Conservation (phyloP, 2,888 invertebrate genomes). For the Callyntrura sp. region DNA sequence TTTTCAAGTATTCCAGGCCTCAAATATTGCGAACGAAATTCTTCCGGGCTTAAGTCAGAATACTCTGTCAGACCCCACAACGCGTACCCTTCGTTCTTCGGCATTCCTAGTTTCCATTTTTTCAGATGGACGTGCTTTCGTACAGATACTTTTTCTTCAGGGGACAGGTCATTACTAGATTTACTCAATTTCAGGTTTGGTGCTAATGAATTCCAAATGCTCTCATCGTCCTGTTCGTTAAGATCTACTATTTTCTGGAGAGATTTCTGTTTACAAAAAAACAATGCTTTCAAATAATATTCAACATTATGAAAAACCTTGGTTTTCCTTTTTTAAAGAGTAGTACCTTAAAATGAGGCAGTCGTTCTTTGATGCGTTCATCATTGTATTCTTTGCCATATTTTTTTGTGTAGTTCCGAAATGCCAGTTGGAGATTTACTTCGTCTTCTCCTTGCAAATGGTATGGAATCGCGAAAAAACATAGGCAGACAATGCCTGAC, state of each 20-base stretch:
- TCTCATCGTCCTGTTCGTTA: constrained; percentile 86
- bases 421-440: constrained; percentile 85
- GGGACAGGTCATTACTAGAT: constrained; percentile 38
- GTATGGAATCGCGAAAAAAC: constrained; percentile 85
- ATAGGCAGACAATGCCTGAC: constrained; percentile 80
- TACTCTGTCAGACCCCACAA: constrained; percentile 88
- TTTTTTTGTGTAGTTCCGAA: constrained; percentile 87
- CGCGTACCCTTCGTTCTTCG: constrained; percentile 85
- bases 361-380: constrained; percentile 49
- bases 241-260: constrained; percentile 86
- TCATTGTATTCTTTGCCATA: constrained; percentile 87
- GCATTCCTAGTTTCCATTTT: constrained; percentile 81
- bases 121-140: constrained; percentile 70
- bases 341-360: constrained; percentile 82
- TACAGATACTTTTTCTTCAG: constrained; percentile 45
- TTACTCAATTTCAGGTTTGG: constrained; percentile 64
- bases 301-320: too few species aligned
- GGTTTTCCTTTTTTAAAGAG: too few species aligned
- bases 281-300: constrained; percentile 2
- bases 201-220: constrained; percentile 84
- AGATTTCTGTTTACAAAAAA: constrained; percentile 86
- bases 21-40: constrained; percentile 87
- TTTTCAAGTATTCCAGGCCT: constrained; percentile 84
- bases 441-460: constrained; percentile 85
- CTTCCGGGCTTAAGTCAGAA: constrained; percentile 88